These are phyloP conservation scores for Scaptomyza cyrtandrae DNA, from an alignment of 2,888 invertebrate genomes.

Conservation along the genomic window DNA sequence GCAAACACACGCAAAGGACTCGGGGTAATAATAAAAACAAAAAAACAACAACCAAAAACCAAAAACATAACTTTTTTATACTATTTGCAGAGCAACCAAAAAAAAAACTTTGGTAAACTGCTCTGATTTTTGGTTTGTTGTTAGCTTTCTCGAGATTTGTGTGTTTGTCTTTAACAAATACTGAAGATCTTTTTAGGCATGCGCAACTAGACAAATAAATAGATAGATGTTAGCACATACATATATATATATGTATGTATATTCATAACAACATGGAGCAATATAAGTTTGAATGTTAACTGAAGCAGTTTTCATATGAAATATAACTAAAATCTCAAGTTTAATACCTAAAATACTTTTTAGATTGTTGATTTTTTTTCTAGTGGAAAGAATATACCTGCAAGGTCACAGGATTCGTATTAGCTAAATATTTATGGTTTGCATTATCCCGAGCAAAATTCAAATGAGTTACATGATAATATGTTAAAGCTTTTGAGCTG, in stretches of 20 bases:
- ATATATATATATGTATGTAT: background rate
- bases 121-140: slow-evolving; percentile 71
- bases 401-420: slow-evolving; percentile 29
- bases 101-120: slow-evolving; percentile 66
- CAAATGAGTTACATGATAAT: slow-evolving; percentile 4
- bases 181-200: slow-evolving; percentile 26
- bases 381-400: background rate
- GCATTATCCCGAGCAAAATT: slow-evolving; percentile 3
- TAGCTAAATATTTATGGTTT: background rate
- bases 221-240: slow-evolving; percentile 8
- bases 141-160: slow-evolving; percentile 33
- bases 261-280: too few relatives aligned
- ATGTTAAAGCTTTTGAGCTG: slow-evolving; percentile 40
- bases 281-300: too few relatives aligned
- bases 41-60: background rate
- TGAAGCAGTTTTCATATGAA: too few relatives aligned
- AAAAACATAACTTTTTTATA: slow-evolving; percentile 31
- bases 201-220: slow-evolving; percentile 10
- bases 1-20: slow-evolving; percentile 68
- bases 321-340: too few relatives aligned
- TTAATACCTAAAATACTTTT: too few relatives aligned
- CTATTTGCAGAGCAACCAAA: slow-evolving; percentile 64
- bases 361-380: too few relatives aligned
- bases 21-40: slow-evolving; percentile 22
- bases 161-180: slow-evolving; percentile 58